Evolutionary conservation across 2,888 invertebrate genomes (phyloP).

Genomic region (Druceiella hillmani): DNA sequence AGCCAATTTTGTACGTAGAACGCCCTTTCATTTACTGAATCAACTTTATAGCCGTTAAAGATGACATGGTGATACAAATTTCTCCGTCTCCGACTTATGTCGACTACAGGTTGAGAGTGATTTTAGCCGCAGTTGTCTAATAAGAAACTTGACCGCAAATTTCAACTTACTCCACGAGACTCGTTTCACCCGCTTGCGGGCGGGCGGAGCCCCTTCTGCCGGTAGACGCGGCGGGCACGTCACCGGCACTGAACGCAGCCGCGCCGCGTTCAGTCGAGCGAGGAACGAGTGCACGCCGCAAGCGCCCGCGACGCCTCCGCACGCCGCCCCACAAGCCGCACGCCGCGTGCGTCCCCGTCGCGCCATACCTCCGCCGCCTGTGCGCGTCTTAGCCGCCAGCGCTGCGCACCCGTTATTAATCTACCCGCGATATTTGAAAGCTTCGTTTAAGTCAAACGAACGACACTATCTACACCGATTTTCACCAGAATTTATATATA

Average conservation of each 20-base stretch:
- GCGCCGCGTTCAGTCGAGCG: slow-evolving; percentile 39
- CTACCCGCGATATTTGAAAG: no score
- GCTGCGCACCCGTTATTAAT: slow-evolving; percentile 33
- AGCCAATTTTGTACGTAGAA: no score
- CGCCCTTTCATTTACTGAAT: no score
- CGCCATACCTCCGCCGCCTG: slow-evolving; percentile 25
- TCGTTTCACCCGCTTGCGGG: slow-evolving; percentile 41
- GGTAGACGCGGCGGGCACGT: slow-evolving; percentile 39
- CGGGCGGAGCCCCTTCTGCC: slow-evolving; percentile 43
- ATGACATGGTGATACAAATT: no score
- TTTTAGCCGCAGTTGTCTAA: no score
- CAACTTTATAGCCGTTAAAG: no score
- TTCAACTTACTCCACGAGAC: slow-evolving; percentile 50
- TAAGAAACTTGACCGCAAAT: no score
- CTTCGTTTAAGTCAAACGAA: no score
- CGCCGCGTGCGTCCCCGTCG: slow-evolving; percentile 14
- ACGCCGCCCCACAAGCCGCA: slow-evolving; percentile 23
- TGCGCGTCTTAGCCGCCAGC: slow-evolving; percentile 33
- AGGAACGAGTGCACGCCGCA: slow-evolving; percentile 44
- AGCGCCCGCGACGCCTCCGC: slow-evolving; percentile 31
- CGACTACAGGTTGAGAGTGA: no score
- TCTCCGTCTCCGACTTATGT: no score
- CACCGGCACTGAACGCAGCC: slow-evolving; percentile 38
- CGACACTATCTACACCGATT: no score
- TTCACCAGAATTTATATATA: no score